Percentiles rank a stretch among this genome's conserved stretches.
These are phyloP conservation scores for Conger conger DNA, from an alignment of 2,113 vertebrate species.

Conservation along the genomic window DNA sequence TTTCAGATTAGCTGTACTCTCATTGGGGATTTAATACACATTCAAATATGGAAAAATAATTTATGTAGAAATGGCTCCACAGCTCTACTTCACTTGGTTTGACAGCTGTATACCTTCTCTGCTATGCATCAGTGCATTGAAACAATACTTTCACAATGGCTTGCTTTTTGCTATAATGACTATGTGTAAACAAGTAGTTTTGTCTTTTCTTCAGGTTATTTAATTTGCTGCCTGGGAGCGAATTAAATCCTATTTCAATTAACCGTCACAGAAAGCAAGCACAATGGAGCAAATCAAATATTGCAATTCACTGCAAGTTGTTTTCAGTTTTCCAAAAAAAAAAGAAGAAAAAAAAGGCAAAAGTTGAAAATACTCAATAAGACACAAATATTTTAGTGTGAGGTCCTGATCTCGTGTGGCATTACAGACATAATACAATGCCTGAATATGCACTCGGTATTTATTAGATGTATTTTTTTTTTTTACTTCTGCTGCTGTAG, in stretches of 20 bases:
- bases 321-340: not conserved
- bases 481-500: too few species aligned
- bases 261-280: not conserved
- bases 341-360: not conserved
- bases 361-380: not conserved
- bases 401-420: not conserved
- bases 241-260: conserved; percentile 16
- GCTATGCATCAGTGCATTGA: conserved; percentile 15
- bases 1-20: not conserved
- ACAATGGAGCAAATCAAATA: not conserved
- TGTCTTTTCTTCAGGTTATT: conserved; percentile 45
- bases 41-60: not conserved
- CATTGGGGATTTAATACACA: not conserved
- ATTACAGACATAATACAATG: not conserved
- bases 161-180: conserved; percentile 34
- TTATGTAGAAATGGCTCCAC: not conserved
- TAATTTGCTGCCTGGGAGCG: conserved; percentile 16
- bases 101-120: not conserved
- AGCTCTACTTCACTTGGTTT: not conserved
- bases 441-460: too few species aligned
- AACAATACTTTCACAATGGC: conserved; percentile 37
- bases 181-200: conserved; percentile 50
- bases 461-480: too few species aligned
- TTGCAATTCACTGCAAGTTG: not conserved
- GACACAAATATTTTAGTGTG: not conserved